Conservation (phyloP, 2,888 invertebrate genomes). For the Rhaphigaster nebulosa region DNA sequence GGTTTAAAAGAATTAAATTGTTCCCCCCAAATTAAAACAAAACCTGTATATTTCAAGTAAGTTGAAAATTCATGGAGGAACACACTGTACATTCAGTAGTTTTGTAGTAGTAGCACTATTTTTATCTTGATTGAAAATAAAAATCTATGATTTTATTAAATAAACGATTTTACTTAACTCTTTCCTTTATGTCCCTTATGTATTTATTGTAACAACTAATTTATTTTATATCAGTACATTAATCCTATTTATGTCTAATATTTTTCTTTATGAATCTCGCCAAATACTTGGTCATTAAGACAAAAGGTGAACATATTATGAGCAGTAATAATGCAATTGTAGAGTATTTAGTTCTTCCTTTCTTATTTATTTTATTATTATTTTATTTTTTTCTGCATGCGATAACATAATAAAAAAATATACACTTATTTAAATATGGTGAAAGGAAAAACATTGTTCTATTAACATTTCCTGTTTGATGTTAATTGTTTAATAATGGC, state of each 20-base stretch:
- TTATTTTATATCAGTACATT: not conserved
- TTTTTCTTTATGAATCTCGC: not conserved
- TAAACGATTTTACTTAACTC: not conserved
- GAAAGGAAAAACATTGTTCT: not conserved
- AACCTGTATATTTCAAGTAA: slow-evolving; percentile 48
- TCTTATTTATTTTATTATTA: not conserved
- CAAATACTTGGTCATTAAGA: not conserved
- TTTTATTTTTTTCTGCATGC: not conserved
- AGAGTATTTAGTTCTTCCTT: not conserved
- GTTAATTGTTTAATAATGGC: not conserved
- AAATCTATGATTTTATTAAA: not conserved
- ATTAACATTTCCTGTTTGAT: not conserved
- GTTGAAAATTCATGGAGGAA: slow-evolving; percentile 15
- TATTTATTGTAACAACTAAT: not conserved
- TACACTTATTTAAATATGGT: not conserved
- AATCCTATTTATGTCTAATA: not conserved
- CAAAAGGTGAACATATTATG: not conserved
- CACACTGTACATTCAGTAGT: not conserved
- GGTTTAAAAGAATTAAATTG: slow-evolving; percentile 40
- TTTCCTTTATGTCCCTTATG: not conserved
- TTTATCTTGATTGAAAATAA: not conserved
- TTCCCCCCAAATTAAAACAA: not conserved
- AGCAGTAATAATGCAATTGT: not conserved
- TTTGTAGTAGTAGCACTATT: not conserved
- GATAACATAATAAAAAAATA: not conserved